Evolutionary conservation across 37 sponge, comb jelly and placozoan species (phyloP).

Genomic region (Eunapius fragilis): DNA sequence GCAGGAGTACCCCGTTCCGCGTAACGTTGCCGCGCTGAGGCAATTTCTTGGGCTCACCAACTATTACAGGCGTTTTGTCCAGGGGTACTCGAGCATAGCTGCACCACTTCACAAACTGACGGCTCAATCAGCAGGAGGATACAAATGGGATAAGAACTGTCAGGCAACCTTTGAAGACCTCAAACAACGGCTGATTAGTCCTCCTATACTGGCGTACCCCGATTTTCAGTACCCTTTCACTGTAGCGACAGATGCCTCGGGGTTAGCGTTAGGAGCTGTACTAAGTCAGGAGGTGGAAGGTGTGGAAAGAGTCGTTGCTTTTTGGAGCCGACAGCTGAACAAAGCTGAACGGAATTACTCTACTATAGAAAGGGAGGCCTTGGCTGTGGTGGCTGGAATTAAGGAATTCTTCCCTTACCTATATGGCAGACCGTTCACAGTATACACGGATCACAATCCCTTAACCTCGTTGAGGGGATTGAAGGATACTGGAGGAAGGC

Average conservation of each 20-base stretch:
- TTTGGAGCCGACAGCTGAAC: constrained; percentile 32
- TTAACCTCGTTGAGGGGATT: constrained; percentile 14
- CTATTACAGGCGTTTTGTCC: constrained; percentile 36
- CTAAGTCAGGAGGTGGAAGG: constrained; percentile 37
- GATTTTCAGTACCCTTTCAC: constrained; percentile 10
- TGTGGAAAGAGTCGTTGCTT: constrained; percentile 28
- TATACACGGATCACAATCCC: constrained; percentile 51
- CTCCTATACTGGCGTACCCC: constrained; percentile 32
- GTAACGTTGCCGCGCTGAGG: constrained; percentile 11
- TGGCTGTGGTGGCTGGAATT: constrained; percentile 31
- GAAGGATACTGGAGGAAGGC: constrained; percentile 27
- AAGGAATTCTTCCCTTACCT: constrained; percentile 48
- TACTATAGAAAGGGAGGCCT: constrained; percentile 34
- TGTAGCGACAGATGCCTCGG: constrained; percentile 36
- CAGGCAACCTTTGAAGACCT: constrained; percentile 30
- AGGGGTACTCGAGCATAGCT: constrained; percentile 30
- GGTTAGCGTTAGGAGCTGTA: constrained; percentile 34
- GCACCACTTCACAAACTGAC: constrained; percentile 33
- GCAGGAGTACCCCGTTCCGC: constrained; percentile 27
- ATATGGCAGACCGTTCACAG: constrained; percentile 24
- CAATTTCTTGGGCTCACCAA: constrained; percentile 40
- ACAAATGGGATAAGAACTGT: constrained; percentile 9
- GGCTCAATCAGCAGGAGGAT: constrained; percentile 9
- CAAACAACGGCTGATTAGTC: constrained; percentile 10
- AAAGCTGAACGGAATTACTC: constrained; percentile 46